Evolutionary conservation across 2,797 vertebrate genomes (phyloP), one percentile per base, ranked within the genome.

Genomic region (Phyllotis vaccarum): DNA sequence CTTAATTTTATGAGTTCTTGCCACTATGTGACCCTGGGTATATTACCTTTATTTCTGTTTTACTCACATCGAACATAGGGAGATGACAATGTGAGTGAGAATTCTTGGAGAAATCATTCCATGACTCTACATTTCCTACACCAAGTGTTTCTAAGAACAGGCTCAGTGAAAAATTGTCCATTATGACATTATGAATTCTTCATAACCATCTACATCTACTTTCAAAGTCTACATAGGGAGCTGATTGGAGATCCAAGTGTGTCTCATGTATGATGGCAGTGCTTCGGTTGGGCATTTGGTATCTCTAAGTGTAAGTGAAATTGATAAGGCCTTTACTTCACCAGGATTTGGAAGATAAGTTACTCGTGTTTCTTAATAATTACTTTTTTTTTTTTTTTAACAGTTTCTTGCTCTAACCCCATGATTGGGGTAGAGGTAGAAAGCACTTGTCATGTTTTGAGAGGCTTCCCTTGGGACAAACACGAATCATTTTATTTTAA

Each of bases 1-100:
- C 68, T 82, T 82, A 81, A 91, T 90, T 58, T 92, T 8, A 70
- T 3, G 76, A 66, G 31, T 88, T 94, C 54, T 85, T 90, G 56
- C 17, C 2, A 37, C n/a, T 81, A 52, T 29, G 4, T 75, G 43
- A 90, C 37, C 40, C 76, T 90, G 58, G 2, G 1, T 31, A 3
- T 92, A 64, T 80, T 62, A 68, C 27, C 43, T 93, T 70, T n/a
- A 17, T 34, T 14, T 91, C 17, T 86, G 27, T 96, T 95, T 94
- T 81, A 76, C 3, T 81, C 16, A 24, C 58, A 29, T 89, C 86
- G 56, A 96, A 85, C n/a, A 3, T 74, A 22, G 11, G 4, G 22
- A 82, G 21, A 64, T 43, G 27, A 68, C 16, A 49, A 27, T 29
- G 24, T 56, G 24, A 91, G 54, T 34, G 13, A 81, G 3, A 90